Evolutionary conservation across 2,113 vertebrate species (phyloP), one percentile per base, ranked within the genome.

Genomic region (Prionailurus viverrinus): DNA sequence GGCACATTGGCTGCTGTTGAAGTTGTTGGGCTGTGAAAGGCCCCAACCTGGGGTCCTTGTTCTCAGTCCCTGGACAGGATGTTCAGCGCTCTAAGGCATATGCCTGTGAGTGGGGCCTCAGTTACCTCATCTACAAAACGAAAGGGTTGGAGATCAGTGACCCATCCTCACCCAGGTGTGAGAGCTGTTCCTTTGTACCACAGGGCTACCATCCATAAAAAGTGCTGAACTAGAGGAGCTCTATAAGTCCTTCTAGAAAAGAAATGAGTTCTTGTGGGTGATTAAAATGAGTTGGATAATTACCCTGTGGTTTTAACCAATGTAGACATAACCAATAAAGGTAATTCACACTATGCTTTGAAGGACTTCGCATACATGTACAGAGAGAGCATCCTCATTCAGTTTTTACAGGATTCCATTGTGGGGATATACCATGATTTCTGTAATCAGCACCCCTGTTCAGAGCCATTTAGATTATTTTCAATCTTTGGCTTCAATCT

Each of bases 401-500:
- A 7, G 18, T 91, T 89, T 48, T 83, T 53, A 76, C 1, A 83
- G 31, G 33, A 78, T 91, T 89, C 69, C 27, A n/a, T n/a, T 68
- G 36, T 7, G 87, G 74, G 19, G 8, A 78, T 11, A 87, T 31
- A 80, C 41, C 51, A 41, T 15, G n/a, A 48, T 79, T 91, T 96
- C 92, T 92, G 80, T 69, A 94, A 93, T 12, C 5, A 83, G 45
- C 41, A 1, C 13, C 15, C 16, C 14, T 41, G 65, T 53, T 91
- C 66, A 29, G 81, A 45, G 82, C 25, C 39, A 73, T 45, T 89
- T 83, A 82, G 15, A 21, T 91, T 69, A 71, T 79, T 84, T 66
- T 85, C 58, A 65, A 55, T 95, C n/a, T 96, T 91, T 87, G 90
- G 69, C 58, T 96, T 84, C 69, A 91, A 14, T 76, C 25, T 6